These are phyloP conservation scores for Blera fallax DNA, from an alignment of 2,888 invertebrate species.

Conservation along the genomic window DNA sequence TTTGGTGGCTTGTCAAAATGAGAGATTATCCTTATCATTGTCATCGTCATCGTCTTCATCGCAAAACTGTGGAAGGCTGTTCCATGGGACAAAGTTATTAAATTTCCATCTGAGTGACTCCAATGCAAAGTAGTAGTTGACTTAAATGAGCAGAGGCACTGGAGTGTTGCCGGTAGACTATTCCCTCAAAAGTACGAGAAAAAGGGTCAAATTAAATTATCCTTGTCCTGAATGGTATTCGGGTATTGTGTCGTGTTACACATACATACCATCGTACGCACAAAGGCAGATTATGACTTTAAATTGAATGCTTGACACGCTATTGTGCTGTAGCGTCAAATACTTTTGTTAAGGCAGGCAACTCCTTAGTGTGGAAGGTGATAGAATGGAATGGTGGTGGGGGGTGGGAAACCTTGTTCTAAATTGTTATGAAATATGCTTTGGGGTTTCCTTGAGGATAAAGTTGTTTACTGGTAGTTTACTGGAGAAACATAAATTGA, in stretches of 20 bases:
- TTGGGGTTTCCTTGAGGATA: constrained; percentile 10
- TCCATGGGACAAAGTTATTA: constrained; percentile 43
- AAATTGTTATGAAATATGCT: constrained; percentile 30
- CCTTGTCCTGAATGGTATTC: constrained; percentile 21
- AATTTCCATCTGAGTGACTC: constrained; percentile 28
- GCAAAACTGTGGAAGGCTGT: not conserved
- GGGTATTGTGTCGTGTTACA: constrained; percentile 17
- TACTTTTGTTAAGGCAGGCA: not conserved
- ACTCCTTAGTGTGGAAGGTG: not conserved
- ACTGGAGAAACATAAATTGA: constrained; percentile 51
- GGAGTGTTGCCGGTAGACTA: not conserved
- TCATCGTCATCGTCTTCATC: constrained; percentile 3
- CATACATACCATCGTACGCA: not conserved
- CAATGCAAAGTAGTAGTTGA: constrained; percentile 15
- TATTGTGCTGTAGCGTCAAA: constrained; percentile 21
- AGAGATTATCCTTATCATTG: constrained; percentile 53
- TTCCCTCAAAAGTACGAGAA: not conserved
- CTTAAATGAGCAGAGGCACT: not conserved
- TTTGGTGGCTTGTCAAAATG: constrained; percentile 47
- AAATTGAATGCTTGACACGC: constrained; percentile 60
- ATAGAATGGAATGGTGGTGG: not conserved
- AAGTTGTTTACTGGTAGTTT: constrained; percentile 47
- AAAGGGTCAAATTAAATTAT: constrained; percentile 63
- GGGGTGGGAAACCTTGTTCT: not conserved
- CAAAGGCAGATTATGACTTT: constrained; percentile 31